Evolutionary conservation across 1,140 invertebrate species (phyloP).

Genomic region (Zaprionus ornatus): DNA sequence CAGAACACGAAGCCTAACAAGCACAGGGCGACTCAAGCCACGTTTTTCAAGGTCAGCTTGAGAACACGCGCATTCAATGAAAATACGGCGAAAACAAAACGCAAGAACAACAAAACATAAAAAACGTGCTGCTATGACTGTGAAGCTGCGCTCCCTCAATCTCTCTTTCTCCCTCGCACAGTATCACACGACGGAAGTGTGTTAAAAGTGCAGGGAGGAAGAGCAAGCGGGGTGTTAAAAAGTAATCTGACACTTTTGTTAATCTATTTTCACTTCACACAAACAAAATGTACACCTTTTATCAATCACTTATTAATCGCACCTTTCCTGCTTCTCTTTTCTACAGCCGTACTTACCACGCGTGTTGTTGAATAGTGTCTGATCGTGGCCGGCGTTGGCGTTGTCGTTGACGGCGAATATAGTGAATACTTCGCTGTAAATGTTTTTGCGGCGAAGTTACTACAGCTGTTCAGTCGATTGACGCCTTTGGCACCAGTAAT

Average conservation of each 20-base stretch:
- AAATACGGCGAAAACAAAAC: neutral
- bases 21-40: constrained; percentile 21
- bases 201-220: neutral
- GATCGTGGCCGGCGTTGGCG: constrained; percentile 7
- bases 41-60: constrained; percentile 24
- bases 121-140: neutral
- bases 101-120: neutral
- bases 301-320: neutral
- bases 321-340: neutral
- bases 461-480: constrained; percentile 23
- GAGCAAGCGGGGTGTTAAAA: neutral
- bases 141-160: neutral
- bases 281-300: neutral
- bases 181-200: neutral
- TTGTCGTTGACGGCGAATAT: constrained; percentile 16
- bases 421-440: constrained; percentile 16
- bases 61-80: neutral
- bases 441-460: constrained; percentile 6
- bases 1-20: constrained; percentile 14
- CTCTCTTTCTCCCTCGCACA: neutral
- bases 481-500: neutral
- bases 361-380: constrained; percentile 28
- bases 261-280: neutral
- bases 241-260: neutral
- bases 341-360: constrained; percentile 25